Evolutionary conservation across 2,888 invertebrate genomes (phyloP).

Genomic region (Conops quadrifasciatus): DNA sequence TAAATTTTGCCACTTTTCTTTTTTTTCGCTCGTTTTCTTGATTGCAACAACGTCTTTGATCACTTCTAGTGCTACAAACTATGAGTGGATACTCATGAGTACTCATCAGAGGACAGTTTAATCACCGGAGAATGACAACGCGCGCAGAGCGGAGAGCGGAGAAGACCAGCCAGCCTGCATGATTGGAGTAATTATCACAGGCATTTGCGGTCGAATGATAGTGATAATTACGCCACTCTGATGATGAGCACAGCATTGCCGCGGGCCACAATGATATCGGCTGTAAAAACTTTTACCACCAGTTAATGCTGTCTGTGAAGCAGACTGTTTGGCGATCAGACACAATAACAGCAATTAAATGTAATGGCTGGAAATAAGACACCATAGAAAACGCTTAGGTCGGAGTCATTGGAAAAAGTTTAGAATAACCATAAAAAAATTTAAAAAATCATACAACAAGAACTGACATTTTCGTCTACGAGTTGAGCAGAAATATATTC

Average conservation of each 20-base stretch:
- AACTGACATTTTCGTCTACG: too few species aligned
- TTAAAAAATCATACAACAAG: too few species aligned
- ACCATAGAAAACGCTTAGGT: not conserved
- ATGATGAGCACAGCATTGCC: slow-evolving; percentile 5
- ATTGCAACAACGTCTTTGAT: too few species aligned
- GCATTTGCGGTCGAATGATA: slow-evolving; percentile 9
- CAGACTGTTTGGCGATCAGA: slow-evolving; percentile 29
- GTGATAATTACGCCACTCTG: slow-evolving; percentile 8
- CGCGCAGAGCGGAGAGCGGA: not conserved
- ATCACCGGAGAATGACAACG: slow-evolving; percentile 6
- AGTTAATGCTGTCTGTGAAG: not conserved
- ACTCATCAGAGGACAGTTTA: slow-evolving; percentile 6
- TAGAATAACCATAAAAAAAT: too few species aligned
- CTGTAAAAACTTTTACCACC: slow-evolving; percentile 9
- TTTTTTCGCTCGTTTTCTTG: too few species aligned
- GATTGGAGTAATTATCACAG: slow-evolving; percentile 15
- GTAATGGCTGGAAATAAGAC: slow-evolving; percentile 11
- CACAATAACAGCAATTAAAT: slow-evolving; percentile 12
- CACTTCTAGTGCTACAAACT: too few species aligned
- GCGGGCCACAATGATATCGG: not conserved
- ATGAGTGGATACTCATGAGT: not conserved
- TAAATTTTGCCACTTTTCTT: too few species aligned
- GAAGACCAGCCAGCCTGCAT: not conserved
- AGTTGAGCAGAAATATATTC: too few species aligned
- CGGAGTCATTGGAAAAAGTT: too few species aligned